Conservation (phyloP, 2,113 vertebrate genomes). For the Synodontis membranacea region DNA sequence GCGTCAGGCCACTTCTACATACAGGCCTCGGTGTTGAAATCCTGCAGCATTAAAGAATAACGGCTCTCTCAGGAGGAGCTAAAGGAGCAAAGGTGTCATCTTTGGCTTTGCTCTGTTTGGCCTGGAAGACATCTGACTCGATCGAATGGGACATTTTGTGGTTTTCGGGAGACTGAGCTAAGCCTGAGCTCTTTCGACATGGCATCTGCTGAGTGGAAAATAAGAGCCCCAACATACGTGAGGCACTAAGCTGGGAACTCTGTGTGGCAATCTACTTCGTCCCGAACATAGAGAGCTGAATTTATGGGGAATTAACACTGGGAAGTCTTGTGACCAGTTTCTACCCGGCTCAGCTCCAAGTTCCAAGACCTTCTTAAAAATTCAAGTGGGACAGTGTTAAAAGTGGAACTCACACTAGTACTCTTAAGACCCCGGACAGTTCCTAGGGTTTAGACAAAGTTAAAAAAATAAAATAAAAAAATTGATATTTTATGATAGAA, state of each 20-base stretch:
- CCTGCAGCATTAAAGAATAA: conserved; percentile 36
- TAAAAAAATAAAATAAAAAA: background rate
- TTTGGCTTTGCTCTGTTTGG: conserved; percentile 47
- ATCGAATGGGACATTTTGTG: conserved; percentile 39
- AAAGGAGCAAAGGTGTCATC: conserved; percentile 67
- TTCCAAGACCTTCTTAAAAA: conserved; percentile 3
- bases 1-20: conserved; percentile 40
- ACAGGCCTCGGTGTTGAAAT: conserved; percentile 49
- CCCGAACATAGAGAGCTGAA: conserved; percentile 4
- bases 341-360: background rate
- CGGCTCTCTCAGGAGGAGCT: conserved; percentile 45
- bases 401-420: background rate
- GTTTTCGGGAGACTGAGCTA: background rate
- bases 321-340: background rate
- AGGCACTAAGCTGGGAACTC: background rate
- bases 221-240: background rate
- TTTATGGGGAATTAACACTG: background rate
- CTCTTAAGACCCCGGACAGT: background rate
- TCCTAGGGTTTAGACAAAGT: background rate
- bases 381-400: background rate
- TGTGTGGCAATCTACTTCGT: background rate
- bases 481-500: background rate
- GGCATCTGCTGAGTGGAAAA: conserved; percentile 22
- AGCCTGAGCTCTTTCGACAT: conserved; percentile 17
- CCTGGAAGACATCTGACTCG: conserved; percentile 13